Evolutionary conservation across 2,888 invertebrate species (phyloP).

Genomic region (Tinea pellionella): DNA sequence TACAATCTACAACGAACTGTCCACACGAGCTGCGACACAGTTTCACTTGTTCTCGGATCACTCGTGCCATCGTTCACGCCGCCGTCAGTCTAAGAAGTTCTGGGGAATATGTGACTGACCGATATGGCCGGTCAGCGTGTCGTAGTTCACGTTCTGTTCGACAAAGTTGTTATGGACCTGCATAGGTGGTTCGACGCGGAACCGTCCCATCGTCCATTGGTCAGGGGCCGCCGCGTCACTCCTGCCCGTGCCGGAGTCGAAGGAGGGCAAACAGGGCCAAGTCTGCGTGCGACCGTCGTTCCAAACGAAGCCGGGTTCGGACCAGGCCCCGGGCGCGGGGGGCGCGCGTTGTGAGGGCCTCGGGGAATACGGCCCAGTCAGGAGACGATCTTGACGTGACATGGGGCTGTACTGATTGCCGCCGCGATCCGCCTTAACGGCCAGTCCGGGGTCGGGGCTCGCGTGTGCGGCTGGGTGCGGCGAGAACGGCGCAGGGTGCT

Average conservation of each 20-base stretch:
- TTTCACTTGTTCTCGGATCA: background rate
- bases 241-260: slow-evolving; percentile 29
- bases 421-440: slow-evolving; percentile 42
- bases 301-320: background rate
- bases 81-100: slow-evolving; percentile 48
- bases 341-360: slow-evolving; percentile 35
- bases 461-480: slow-evolving; percentile 56
- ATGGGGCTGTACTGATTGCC: slow-evolving; percentile 59
- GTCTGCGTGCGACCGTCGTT: slow-evolving; percentile 32
- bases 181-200: slow-evolving; percentile 51
- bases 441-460: slow-evolving; percentile 52
- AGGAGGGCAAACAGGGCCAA: slow-evolving; percentile 44
- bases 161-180: slow-evolving; percentile 44
- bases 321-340: background rate
- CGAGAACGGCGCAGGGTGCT: slow-evolving; percentile 57
- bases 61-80: background rate
- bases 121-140: slow-evolving; percentile 40
- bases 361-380: slow-evolving; percentile 56
- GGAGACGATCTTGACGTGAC: slow-evolving; percentile 52
- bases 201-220: slow-evolving; percentile 54
- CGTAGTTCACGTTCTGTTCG: slow-evolving; percentile 48
- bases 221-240: slow-evolving; percentile 27
- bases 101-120: slow-evolving; percentile 31
- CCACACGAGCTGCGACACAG: background rate
- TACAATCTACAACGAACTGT: slow-evolving; percentile 34